Percentiles rank a stretch among this genome's conserved stretches.
phyloP scores from a whole-genome alignment of 35 echinoderm and acorn worm genomes.

The Apostichopus californicus region DNA sequence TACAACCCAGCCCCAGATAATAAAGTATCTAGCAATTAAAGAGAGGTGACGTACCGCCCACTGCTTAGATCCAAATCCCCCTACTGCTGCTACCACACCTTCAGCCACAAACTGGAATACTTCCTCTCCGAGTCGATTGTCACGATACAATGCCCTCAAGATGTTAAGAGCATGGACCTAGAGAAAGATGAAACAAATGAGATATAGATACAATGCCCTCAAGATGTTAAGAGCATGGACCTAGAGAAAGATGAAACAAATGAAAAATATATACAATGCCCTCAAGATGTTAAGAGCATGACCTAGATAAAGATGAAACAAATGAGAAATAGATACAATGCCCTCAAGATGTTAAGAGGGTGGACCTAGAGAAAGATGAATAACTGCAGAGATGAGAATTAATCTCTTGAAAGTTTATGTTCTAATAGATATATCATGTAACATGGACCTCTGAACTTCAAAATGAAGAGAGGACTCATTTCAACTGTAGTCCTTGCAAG shows the following conservation, averaged over 20 bases:
- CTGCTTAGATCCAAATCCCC: slow-evolving; percentile 81
- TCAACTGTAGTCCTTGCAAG: no score
- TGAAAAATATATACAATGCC: background rate
- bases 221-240: slow-evolving; percentile 35
- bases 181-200: background rate
- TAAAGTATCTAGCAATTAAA: background rate
- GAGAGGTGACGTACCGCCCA: slow-evolving; percentile 79
- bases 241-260: slow-evolving; percentile 35
- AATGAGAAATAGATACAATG: background rate
- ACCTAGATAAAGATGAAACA: slow-evolving; percentile 53
- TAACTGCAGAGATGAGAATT: no score
- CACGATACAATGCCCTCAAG: slow-evolving; percentile 77
- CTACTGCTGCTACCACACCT: slow-evolving; percentile 79
- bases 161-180: slow-evolving; percentile 98
- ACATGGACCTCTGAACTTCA: no score
- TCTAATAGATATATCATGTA: no score
- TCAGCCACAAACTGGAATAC: slow-evolving; percentile 90
- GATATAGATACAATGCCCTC: background rate
- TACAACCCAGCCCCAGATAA: background rate
- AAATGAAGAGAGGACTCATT: no score
- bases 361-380: no score
- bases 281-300: background rate
- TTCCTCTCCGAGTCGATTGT: slow-evolving; percentile 82
- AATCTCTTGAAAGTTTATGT: no score
- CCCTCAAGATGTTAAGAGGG: no score